These are phyloP conservation scores for Acrocera orbiculus DNA, from an alignment of 2,888 invertebrate genomes.

Conservation along the genomic window DNA sequence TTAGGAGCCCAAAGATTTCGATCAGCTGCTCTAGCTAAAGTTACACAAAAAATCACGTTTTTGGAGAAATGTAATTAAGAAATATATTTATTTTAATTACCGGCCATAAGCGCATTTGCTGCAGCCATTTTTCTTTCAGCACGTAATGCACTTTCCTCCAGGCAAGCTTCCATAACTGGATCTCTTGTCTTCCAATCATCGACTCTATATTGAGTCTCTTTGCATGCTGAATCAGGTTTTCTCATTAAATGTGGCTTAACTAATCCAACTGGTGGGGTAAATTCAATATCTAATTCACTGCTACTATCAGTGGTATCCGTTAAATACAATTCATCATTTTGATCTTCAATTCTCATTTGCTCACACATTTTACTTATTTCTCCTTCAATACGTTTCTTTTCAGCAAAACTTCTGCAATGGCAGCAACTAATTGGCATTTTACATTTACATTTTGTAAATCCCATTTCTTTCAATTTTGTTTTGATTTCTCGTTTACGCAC, in stretches of 20 bases:
- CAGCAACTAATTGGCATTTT: slow-evolving; percentile 32
- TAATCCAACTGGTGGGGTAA: slow-evolving; percentile 51
- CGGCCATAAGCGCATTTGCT: no score
- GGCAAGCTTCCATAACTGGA: no score
- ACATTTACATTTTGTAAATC: slow-evolving; percentile 37
- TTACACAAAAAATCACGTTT: no score
- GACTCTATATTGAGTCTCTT: slow-evolving; percentile 46
- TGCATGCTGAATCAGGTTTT: slow-evolving; percentile 34
- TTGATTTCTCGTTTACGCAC: slow-evolving; percentile 37
- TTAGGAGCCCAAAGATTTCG: no score
- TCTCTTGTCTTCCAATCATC: no score
- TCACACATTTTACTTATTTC: slow-evolving; percentile 34
- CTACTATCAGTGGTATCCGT: slow-evolving; percentile 32
- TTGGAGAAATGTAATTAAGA: no score
- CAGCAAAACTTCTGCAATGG: slow-evolving; percentile 22
- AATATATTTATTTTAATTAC: no score
- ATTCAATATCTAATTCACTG: slow-evolving; percentile 50
- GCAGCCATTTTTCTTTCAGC: no score
- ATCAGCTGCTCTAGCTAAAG: no score
- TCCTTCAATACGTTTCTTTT: slow-evolving; percentile 33
- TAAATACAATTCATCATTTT: slow-evolving; percentile 18
- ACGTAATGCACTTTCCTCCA: no score
- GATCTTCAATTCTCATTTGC: slow-evolving; percentile 14
- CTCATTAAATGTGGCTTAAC: slow-evolving; percentile 39
- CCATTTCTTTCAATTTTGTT: slow-evolving; percentile 36